phyloP scores from a whole-genome alignment of 2,113 vertebrate genomes.

The Barnardius zonarius region DNA sequence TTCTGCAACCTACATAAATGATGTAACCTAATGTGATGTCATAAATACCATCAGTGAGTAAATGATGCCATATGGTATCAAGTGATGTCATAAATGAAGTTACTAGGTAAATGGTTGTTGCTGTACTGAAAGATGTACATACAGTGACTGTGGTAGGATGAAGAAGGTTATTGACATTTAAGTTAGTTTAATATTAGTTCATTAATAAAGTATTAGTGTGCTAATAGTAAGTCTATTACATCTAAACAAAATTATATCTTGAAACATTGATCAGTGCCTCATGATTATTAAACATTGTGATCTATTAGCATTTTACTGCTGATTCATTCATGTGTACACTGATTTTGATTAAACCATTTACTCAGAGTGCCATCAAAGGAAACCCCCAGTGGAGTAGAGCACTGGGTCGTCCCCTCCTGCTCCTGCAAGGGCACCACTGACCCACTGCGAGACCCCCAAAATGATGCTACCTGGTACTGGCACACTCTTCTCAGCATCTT shows the following conservation, averaged over 20 bases:
- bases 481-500: neutral
- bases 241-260: neutral
- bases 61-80: neutral
- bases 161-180: neutral
- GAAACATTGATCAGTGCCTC: neutral
- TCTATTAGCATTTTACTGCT: neutral
- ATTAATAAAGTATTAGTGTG: neutral
- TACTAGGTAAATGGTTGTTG: neutral
- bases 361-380: neutral
- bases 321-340: neutral
- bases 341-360: neutral
- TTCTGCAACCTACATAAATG: neutral
- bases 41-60: neutral
- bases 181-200: neutral
- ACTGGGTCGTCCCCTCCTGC: fast-evolving
- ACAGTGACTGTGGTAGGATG: fast-evolving
- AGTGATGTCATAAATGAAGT: neutral
- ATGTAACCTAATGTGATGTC: neutral
- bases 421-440: neutral
- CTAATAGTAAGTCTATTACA: neutral
- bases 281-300: neutral
- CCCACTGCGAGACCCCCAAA: neutral
- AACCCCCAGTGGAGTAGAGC: neutral
- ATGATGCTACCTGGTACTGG: fast-evolving
- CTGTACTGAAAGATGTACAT: neutral